A percentile compares a stretch with the other conserved stretches of the same genome.
phyloP scores from a whole-genome alignment of 2,888 invertebrate species.

The Eupithecia inturbata region DNA sequence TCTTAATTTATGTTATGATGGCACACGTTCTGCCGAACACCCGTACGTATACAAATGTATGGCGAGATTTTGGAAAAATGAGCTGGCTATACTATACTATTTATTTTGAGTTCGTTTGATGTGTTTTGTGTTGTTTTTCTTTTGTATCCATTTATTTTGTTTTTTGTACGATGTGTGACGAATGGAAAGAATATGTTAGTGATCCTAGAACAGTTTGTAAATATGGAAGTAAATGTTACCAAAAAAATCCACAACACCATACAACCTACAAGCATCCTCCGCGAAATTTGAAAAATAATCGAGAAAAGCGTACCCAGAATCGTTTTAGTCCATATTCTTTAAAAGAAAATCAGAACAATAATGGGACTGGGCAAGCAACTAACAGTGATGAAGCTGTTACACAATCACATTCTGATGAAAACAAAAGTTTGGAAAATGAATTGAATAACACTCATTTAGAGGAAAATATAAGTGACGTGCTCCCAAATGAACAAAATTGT shows the following conservation, averaged over 20 bases:
- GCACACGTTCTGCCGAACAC: no score
- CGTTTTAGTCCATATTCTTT: slow-evolving; percentile 59
- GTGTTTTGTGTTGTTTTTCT: no score
- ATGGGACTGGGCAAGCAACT: neutral
- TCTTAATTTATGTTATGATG: no score
- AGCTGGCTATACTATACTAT: no score
- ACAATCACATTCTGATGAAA: neutral
- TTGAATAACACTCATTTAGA: neutral
- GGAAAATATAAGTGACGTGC: neutral
- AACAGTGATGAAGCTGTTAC: slow-evolving; percentile 1
- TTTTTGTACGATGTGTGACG: slow-evolving; percentile 60
- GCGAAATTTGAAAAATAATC: slow-evolving; percentile 56
- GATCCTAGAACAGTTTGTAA: slow-evolving; percentile 87
- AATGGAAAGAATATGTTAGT: slow-evolving; percentile 65
- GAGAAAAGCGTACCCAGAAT: slow-evolving; percentile 47
- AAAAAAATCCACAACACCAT: slow-evolving; percentile 90
- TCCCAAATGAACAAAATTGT: neutral
- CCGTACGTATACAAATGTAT: no score
- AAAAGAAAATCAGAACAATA: slow-evolving; percentile 20
- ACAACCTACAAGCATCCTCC: slow-evolving; percentile 91
- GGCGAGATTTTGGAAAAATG: no score
- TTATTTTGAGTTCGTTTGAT: no score
- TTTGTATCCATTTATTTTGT: neutral
- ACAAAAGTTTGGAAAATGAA: neutral
- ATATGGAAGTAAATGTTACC: slow-evolving; percentile 92